A percentile compares a stretch with the other conserved stretches of the same genome.
Evolutionary conservation across 2,797 vertebrate species (phyloP).

Genomic region (Tapera naevia): DNA sequence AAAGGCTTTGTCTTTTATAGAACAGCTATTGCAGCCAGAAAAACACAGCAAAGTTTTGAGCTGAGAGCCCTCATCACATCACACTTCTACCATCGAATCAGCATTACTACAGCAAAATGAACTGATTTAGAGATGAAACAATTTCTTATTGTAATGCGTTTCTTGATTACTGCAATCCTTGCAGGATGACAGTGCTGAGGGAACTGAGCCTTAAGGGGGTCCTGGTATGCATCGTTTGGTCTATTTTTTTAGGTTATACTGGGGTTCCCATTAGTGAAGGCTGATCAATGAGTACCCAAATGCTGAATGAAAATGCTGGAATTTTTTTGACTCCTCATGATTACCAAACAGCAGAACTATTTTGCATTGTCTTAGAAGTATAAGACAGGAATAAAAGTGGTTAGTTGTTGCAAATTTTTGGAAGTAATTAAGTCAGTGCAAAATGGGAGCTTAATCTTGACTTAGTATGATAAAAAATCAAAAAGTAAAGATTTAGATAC

Average conservation of each 20-base stretch:
- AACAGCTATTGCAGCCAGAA: not conserved
- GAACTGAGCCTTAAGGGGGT: not conserved
- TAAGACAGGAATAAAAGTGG: not conserved
- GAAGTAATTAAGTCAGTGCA: not conserved
- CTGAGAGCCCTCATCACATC: not conserved
- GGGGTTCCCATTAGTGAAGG: not conserved
- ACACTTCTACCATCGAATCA: not conserved
- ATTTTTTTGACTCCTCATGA: not conserved
- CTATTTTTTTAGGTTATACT: not conserved
- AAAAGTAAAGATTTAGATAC: not conserved
- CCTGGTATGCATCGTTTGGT: accelerated
- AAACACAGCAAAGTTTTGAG: not conserved
- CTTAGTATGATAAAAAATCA: not conserved
- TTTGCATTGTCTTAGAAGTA: not conserved
- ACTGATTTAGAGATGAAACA: not conserved
- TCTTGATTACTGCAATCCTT: not conserved
- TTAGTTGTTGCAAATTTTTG: not conserved
- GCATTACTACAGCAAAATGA: not conserved
- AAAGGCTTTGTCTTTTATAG: not conserved
- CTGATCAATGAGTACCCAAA: not conserved
- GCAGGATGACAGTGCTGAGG: not conserved
- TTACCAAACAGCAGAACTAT: not conserved
- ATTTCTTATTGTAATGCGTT: not conserved
- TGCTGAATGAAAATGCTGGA: not conserved
- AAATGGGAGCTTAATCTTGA: not conserved